Evolutionary conservation across 53 echinoderm and acorn worm species (phyloP).

Genomic region (Luidia sarsii): DNA sequence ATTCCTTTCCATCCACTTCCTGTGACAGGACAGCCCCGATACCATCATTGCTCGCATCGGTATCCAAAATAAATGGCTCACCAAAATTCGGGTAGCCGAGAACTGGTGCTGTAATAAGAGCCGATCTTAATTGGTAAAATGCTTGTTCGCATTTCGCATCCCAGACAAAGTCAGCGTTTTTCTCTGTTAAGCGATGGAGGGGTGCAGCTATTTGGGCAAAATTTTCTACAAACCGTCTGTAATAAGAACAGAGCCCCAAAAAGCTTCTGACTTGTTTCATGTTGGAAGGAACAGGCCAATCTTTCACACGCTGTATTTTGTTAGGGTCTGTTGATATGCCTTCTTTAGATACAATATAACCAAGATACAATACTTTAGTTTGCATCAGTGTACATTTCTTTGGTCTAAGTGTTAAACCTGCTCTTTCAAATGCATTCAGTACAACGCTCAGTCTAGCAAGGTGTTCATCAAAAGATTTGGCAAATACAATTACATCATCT

Average conservation of each 20-base stretch:
- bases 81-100: background rate
- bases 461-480: conserved; percentile 33
- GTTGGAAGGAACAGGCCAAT: conserved; percentile 6
- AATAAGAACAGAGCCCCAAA: conserved; percentile 31
- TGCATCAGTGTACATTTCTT: conserved; percentile 25
- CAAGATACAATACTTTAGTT: background rate
- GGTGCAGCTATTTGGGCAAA: conserved; percentile 32
- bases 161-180: background rate
- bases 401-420: conserved; percentile 26
- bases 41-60: conserved; percentile 18
- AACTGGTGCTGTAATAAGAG: conserved; percentile 5
- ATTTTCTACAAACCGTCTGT: conserved; percentile 9
- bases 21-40: conserved; percentile 31
- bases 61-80: conserved; percentile 9
- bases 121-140: background rate
- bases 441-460: conserved; percentile 8
- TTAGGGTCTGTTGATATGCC: conserved; percentile 36
- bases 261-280: conserved; percentile 28
- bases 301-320: conserved; percentile 29
- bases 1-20: conserved; percentile 12
- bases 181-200: background rate
- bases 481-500: conserved; percentile 38
- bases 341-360: conserved; percentile 29
- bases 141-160: no score
- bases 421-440: background rate